phyloP scores from a whole-genome alignment of 2,113 vertebrate genomes.

The Psettodes erumei region DNA sequence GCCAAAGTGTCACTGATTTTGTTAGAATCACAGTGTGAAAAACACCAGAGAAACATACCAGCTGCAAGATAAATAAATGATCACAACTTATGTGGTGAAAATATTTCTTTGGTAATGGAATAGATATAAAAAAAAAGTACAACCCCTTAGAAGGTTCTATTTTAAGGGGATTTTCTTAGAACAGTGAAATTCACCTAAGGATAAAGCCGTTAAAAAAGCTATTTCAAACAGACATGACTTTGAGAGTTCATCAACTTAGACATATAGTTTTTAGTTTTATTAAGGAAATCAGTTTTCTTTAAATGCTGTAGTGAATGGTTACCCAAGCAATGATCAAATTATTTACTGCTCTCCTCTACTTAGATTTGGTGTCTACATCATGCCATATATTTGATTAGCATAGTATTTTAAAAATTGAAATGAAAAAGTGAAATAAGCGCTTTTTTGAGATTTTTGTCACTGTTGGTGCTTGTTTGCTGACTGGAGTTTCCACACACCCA shows the following conservation, averaged over 20 bases:
- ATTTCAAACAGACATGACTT: not conserved
- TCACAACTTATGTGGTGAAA: not conserved
- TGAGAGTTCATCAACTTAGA: not conserved
- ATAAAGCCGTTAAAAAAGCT: not conserved
- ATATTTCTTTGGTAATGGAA: not conserved
- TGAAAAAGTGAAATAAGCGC: not conserved
- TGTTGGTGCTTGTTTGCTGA: conserved; percentile 23
- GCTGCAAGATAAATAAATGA: not conserved
- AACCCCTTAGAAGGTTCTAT: not conserved
- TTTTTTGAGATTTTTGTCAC: not conserved
- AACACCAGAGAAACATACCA: not conserved
- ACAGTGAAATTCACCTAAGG: not conserved
- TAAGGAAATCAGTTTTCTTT: not conserved
- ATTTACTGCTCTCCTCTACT: not conserved
- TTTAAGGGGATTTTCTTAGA: not conserved
- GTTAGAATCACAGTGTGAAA: not conserved
- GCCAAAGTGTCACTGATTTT: not conserved
- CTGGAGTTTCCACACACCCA: conserved; percentile 17
- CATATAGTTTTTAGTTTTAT: not conserved
- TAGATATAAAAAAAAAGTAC: no score
- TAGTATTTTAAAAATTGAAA: not conserved
- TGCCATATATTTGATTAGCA: not conserved
- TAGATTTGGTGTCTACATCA: not conserved
- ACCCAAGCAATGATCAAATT: not conserved
- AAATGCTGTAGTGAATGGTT: not conserved